Evolutionary conservation across 2,888 invertebrate genomes (phyloP).

Genomic region (Dorcus parallelipipedus): DNA sequence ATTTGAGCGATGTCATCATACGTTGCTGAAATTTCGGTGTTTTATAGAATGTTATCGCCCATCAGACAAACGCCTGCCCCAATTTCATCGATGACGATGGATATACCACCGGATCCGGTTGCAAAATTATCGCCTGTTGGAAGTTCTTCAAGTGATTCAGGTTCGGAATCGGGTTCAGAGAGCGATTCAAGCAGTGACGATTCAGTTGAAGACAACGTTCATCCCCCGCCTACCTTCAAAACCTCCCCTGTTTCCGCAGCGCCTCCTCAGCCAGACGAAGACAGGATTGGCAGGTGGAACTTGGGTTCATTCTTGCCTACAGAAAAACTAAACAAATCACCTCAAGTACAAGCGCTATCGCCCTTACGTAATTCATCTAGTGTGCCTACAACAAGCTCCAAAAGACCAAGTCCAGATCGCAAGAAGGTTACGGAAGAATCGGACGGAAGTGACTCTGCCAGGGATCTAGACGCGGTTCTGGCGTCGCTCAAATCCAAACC

Average conservation of each 20-base stretch:
- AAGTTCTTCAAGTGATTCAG: constrained; percentile 63
- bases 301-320: constrained; percentile 48
- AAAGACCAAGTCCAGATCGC: constrained; percentile 28
- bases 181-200: constrained; percentile 55
- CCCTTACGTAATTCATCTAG: constrained; percentile 26
- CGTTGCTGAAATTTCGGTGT: background rate
- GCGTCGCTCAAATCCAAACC: constrained; percentile 39
- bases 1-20: too few species aligned
- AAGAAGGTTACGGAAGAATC: constrained; percentile 40
- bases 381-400: constrained; percentile 23
- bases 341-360: constrained; percentile 25
- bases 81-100: constrained; percentile 28
- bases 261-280: constrained; percentile 30
- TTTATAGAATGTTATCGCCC: constrained; percentile 51
- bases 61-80: constrained; percentile 54
- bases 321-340: constrained; percentile 19
- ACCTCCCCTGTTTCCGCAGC: constrained; percentile 27
- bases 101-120: constrained; percentile 44
- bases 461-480: constrained; percentile 57
- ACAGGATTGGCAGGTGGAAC: constrained; percentile 39
- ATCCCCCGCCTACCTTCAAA: constrained; percentile 27
- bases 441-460: constrained; percentile 53
- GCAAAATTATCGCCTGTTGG: constrained; percentile 50
- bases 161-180: constrained; percentile 60
- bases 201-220: constrained; percentile 48